Conservation (phyloP, 2,113 vertebrate genomes). For the Lota lota region DNA sequence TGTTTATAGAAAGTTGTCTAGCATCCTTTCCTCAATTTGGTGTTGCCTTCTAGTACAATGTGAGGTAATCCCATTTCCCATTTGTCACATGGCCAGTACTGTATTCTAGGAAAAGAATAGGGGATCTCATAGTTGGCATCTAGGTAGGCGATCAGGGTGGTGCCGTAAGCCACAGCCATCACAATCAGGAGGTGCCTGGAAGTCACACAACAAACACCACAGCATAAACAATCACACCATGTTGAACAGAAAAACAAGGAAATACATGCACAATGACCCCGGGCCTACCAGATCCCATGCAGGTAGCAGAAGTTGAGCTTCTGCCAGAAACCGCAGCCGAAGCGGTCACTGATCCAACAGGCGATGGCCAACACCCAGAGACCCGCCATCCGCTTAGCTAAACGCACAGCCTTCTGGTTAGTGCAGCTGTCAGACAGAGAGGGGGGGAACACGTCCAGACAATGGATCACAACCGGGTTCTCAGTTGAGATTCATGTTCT, state of each 20-base stretch:
- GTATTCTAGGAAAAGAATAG: slow-evolving; percentile 73
- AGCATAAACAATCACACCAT: not conserved
- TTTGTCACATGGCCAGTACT: slow-evolving; percentile 85
- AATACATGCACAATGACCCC: not conserved
- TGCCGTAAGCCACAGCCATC: slow-evolving; percentile 79
- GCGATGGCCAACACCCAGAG: slow-evolving; percentile 84
- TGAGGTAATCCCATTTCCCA: slow-evolving; percentile 84
- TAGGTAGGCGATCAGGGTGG: slow-evolving; percentile 80
- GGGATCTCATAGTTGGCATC: slow-evolving; percentile 81
- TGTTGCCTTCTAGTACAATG: slow-evolving; percentile 58
- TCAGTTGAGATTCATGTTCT: too few species aligned
- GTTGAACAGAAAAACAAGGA: not conserved
- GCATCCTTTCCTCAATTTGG: slow-evolving; percentile 72
- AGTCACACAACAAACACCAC: slow-evolving; percentile 1
- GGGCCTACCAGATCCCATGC: slow-evolving; percentile 78
- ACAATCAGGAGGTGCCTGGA: slow-evolving; percentile 91
- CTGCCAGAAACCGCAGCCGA: slow-evolving; percentile 87
- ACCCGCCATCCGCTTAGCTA: slow-evolving; percentile 66
- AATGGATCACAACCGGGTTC: not conserved
- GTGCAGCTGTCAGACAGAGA: slow-evolving; percentile 70
- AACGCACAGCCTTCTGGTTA: slow-evolving; percentile 67
- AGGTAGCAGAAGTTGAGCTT: slow-evolving; percentile 86
- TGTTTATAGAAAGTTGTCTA: slow-evolving; percentile 34
- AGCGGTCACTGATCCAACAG: slow-evolving; percentile 89
- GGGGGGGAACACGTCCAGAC: not conserved